These are phyloP conservation scores for Sinocyclocheilus rhinocerous DNA, from an alignment of 2,113 vertebrate species.

Conservation along the genomic window DNA sequence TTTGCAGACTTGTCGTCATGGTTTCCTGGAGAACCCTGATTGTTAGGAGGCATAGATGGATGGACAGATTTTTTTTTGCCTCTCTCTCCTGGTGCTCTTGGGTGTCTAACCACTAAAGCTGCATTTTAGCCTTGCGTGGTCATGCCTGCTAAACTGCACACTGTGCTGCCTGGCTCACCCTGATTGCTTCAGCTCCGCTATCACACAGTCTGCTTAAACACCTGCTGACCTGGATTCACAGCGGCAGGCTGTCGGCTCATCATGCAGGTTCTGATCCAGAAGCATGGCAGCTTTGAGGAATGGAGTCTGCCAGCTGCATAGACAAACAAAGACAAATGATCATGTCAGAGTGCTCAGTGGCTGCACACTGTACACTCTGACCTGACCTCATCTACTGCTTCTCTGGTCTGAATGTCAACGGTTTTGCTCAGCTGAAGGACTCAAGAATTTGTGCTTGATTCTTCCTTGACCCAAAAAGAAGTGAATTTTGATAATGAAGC, in stretches of 20 bases:
- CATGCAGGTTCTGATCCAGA: slow-evolving; percentile 21
- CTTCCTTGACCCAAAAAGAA: slow-evolving; percentile 15
- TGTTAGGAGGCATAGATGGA: slow-evolving; percentile 3
- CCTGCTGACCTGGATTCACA: slow-evolving; percentile 68
- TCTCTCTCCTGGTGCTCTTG: slow-evolving; percentile 3
- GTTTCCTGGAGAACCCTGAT: slow-evolving; percentile 61
- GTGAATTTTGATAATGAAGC: slow-evolving; percentile 45
- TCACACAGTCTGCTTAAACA: slow-evolving; percentile 62
- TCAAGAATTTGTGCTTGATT: not conserved
- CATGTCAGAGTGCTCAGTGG: slow-evolving; percentile 1
- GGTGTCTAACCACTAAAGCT: slow-evolving; percentile 36
- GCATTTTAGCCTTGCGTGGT: not conserved
- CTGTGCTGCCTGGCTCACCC: not conserved
- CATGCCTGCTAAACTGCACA: not conserved
- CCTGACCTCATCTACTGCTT: not conserved
- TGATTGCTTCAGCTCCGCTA: slow-evolving; percentile 15
- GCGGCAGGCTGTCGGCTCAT: slow-evolving; percentile 56
- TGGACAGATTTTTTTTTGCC: not conserved
- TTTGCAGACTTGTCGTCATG: slow-evolving; percentile 56
- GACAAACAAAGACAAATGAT: slow-evolving; percentile 17
- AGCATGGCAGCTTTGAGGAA: slow-evolving; percentile 7
- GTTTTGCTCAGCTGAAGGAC: not conserved
- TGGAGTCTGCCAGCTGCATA: slow-evolving; percentile 6
- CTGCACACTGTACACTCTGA: not conserved
- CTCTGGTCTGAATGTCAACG: not conserved